A percentile compares a stretch with the other conserved stretches of the same genome.
Evolutionary conservation across 2,888 invertebrate genomes (phyloP).

Genomic region (Pachycephus smyrnensis): DNA sequence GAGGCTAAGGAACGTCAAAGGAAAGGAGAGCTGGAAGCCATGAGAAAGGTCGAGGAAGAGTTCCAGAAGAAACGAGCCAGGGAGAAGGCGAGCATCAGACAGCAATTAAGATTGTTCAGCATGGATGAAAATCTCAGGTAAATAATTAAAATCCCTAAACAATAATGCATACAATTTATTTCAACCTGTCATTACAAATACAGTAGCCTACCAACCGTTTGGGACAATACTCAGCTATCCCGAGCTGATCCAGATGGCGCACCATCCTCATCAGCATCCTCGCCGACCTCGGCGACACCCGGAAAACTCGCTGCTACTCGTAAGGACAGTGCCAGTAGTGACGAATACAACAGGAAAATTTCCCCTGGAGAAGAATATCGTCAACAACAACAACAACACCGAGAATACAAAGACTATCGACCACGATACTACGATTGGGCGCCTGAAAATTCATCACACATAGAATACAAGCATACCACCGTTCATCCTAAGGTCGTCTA

Average conservation of each 20-base stretch:
- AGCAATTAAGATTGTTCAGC: constrained; percentile 79
- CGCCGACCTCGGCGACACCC: constrained; percentile 68
- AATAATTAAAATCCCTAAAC: neutral
- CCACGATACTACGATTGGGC: constrained; percentile 56
- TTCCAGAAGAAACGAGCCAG: constrained; percentile 86
- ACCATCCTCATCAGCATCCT: constrained; percentile 70
- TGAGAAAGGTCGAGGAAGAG: constrained; percentile 88
- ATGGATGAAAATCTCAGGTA: constrained; percentile 71
- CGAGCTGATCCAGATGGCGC: constrained; percentile 82
- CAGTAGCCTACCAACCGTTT: constrained; percentile 50
- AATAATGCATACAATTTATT: neutral
- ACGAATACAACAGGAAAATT: constrained; percentile 49
- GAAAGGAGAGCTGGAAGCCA: constrained; percentile 82
- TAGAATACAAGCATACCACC: constrained; percentile 64
- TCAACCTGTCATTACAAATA: constrained; percentile 3
- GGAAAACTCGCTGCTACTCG: constrained; percentile 42
- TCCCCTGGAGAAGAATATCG: constrained; percentile 41
- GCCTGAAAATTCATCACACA: constrained; percentile 47
- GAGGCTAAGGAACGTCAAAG: constrained; percentile 83
- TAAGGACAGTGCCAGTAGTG: constrained; percentile 48
- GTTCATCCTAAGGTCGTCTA: constrained; percentile 73
- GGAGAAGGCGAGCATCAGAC: constrained; percentile 81
- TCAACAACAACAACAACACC: constrained; percentile 69
- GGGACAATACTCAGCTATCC: constrained; percentile 64
- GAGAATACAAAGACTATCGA: constrained; percentile 70